Conservation (phyloP, 2,113 vertebrate species). For the Chunga burmeisteri region DNA sequence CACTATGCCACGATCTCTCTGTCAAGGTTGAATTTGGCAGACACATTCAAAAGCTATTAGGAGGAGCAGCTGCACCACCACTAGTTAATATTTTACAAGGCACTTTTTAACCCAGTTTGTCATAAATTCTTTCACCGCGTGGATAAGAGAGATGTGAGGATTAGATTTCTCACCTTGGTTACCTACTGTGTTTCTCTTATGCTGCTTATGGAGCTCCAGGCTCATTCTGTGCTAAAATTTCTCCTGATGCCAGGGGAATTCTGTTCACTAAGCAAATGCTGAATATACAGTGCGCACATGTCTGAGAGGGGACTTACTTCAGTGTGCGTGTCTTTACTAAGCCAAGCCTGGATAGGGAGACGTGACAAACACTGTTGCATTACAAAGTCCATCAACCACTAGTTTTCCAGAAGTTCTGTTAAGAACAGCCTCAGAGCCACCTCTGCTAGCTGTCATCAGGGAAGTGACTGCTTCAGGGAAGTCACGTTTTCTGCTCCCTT, state of each 20-base stretch:
- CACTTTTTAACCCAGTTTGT: not conserved
- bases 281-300: not conserved
- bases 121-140: not conserved
- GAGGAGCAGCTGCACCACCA: not conserved
- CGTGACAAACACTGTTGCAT: not conserved
- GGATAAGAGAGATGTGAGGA: not conserved
- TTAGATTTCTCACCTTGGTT: not conserved
- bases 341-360: not conserved
- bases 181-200: not conserved
- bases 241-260: not conserved
- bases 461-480: not conserved
- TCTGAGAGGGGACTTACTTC: not conserved
- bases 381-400: not conserved
- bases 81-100: conserved; percentile 1
- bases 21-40: not conserved
- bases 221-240: not conserved
- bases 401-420: not conserved
- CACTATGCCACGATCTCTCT: not conserved
- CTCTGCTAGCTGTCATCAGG: not conserved
- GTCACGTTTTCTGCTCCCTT: not conserved
- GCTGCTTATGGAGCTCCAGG: not conserved
- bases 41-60: not conserved
- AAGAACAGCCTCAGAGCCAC: not conserved
- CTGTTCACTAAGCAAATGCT: not conserved
- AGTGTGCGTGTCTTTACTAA: not conserved